Conservation (phyloP, 1,140 invertebrate genomes). For the Papilio polyxenes region DNA sequence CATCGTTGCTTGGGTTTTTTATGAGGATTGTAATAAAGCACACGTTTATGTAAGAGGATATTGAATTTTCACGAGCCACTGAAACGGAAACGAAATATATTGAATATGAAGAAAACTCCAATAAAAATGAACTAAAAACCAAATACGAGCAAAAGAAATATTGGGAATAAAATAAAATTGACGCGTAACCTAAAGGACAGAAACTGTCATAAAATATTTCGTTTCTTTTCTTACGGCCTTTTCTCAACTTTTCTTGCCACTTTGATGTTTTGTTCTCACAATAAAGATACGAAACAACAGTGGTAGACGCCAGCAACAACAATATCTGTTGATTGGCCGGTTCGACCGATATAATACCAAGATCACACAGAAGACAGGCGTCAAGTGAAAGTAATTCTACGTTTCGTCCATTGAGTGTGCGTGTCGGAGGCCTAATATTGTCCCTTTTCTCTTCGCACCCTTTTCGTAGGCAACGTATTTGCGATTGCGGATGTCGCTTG, state of each 20-base stretch:
- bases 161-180: constrained; percentile 38
- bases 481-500: too few species aligned
- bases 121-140: constrained; percentile 39
- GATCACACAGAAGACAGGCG: too few species aligned
- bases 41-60: constrained; percentile 36
- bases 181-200: constrained; percentile 11
- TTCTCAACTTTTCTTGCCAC: background rate
- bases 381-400: too few species aligned
- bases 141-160: constrained; percentile 34
- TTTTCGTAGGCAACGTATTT: too few species aligned
- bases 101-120: constrained; percentile 37
- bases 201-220: constrained; percentile 36
- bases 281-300: background rate
- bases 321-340: too few species aligned
- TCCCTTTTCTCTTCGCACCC: too few species aligned
- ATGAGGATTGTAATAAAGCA: constrained; percentile 34
- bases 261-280: constrained; percentile 9
- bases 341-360: too few species aligned
- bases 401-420: too few species aligned
- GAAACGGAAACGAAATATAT: constrained; percentile 39
- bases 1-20: constrained; percentile 23
- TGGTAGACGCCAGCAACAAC: too few species aligned
- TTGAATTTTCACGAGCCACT: constrained; percentile 40
- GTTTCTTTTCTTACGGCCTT: constrained; percentile 23
- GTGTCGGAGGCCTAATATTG: too few species aligned